Evolutionary conservation across 2,888 invertebrate genomes (phyloP).

Genomic region (Acleris literana): DNA sequence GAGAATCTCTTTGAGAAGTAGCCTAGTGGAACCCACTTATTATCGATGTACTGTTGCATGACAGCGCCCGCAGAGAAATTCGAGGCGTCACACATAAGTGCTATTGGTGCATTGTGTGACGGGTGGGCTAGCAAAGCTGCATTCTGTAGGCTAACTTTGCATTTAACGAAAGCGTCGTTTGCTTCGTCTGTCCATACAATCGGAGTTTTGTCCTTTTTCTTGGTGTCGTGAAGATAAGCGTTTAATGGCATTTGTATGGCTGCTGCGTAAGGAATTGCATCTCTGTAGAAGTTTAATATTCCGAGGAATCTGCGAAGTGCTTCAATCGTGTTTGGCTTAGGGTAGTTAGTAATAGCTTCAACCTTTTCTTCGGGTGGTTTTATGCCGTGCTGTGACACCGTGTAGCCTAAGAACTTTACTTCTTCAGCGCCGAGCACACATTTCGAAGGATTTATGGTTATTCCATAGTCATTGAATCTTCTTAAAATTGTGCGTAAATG

Average conservation of each 20-base stretch:
- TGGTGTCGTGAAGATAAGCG: not conserved
- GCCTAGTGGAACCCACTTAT: not conserved
- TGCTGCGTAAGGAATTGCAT: not conserved
- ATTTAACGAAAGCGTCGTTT: too few species aligned
- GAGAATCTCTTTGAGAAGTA: not conserved
- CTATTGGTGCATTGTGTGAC: not conserved
- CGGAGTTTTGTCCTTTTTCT: too few species aligned
- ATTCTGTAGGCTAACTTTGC: too few species aligned
- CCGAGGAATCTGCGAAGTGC: too few species aligned
- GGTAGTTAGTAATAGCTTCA: not conserved
- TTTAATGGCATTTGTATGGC: not conserved
- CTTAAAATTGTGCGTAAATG: constrained; percentile 24
- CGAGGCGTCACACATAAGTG: not conserved
- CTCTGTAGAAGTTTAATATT: not conserved
- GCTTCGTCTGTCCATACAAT: too few species aligned
- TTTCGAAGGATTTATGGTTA: constrained; percentile 30
- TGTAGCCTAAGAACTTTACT: constrained; percentile 18
- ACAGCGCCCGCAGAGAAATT: too few species aligned
- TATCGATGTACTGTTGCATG: not conserved
- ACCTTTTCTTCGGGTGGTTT: not conserved
- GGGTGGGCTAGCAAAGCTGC: too few species aligned
- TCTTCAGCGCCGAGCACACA: constrained; percentile 8
- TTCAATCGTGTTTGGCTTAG: not conserved
- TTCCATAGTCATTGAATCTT: constrained; percentile 11
- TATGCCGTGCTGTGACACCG: not conserved